phyloP scores from a whole-genome alignment of 2,888 invertebrate species.

The Operophtera brumata region DNA sequence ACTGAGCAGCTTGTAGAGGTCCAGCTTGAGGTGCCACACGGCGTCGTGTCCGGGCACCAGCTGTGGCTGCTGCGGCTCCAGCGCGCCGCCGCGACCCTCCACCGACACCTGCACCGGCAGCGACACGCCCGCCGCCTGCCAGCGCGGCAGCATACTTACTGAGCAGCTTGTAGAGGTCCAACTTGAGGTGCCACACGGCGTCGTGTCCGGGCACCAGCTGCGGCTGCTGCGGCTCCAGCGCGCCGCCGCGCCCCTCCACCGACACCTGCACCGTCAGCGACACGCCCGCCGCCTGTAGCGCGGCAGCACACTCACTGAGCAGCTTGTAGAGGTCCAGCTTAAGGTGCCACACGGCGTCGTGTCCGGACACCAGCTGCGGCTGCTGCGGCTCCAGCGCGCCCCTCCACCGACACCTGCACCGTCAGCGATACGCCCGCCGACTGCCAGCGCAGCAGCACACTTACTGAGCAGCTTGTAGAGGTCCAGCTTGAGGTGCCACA shows the following conservation, averaged over 20 bases:
- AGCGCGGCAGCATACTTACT: slow-evolving; percentile 27
- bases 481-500: slow-evolving; percentile 92
- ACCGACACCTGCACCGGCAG: too few relatives aligned
- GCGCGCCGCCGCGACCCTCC: slow-evolving; percentile 83
- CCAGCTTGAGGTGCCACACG: slow-evolving; percentile 91
- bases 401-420: too few relatives aligned
- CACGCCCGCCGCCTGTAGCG: slow-evolving; percentile 79
- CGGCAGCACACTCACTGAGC: neutral
- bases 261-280: too few relatives aligned
- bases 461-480: slow-evolving; percentile 81
- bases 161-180: slow-evolving; percentile 81
- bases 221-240: slow-evolving; percentile 81
- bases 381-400: slow-evolving; percentile 82
- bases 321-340: slow-evolving; percentile 83
- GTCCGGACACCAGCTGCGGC: slow-evolving; percentile 83
- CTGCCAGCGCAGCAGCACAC: too few relatives aligned
- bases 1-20: slow-evolving; percentile 68
- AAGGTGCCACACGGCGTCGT: slow-evolving; percentile 90
- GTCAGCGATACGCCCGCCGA: too few relatives aligned
- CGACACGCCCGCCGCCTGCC: slow-evolving; percentile 83
- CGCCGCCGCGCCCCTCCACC: slow-evolving; percentile 84
- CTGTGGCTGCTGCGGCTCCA: slow-evolving; percentile 81
- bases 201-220: slow-evolving; percentile 83
- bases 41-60: slow-evolving; percentile 86
- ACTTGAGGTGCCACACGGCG: slow-evolving; percentile 91